Evolutionary conservation across 2,113 vertebrate genomes (phyloP).

Genomic region (Leuciscus idus): DNA sequence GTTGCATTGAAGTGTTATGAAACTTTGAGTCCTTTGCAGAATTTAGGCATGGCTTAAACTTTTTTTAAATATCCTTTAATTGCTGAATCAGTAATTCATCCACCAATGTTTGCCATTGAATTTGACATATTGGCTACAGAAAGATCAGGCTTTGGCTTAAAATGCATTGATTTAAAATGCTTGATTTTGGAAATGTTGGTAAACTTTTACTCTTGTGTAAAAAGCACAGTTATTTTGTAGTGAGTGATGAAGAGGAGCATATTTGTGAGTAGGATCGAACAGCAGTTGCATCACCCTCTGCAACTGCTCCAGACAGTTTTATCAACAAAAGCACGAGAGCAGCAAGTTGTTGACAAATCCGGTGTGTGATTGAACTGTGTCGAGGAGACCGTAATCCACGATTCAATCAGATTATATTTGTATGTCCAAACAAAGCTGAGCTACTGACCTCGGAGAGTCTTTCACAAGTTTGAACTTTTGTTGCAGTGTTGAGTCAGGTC

Average conservation of each 20-base stretch:
- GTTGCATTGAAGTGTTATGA: slow-evolving; percentile 8
- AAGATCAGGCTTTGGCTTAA: not conserved
- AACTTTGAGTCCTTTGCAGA: not conserved
- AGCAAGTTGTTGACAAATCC: slow-evolving; percentile 40
- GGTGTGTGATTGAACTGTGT: slow-evolving; percentile 45
- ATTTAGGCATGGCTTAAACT: not conserved
- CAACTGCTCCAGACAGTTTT: slow-evolving; percentile 10
- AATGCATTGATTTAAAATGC: not conserved
- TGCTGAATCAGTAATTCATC: not conserved
- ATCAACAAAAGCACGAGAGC: not conserved
- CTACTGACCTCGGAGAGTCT: slow-evolving; percentile 32
- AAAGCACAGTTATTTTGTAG: not conserved
- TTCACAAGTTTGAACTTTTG: slow-evolving; percentile 25
- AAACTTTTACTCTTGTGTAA: not conserved
- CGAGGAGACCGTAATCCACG: slow-evolving; percentile 32
- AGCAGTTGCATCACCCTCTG: slow-evolving; percentile 4
- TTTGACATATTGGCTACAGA: not conserved
- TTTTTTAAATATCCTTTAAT: not conserved
- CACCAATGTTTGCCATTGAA: not conserved
- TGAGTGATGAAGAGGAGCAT: not conserved
- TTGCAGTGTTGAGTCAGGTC: slow-evolving; percentile 7
- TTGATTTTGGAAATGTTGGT: not conserved
- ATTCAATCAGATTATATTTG: slow-evolving; percentile 50
- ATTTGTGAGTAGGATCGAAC: not conserved
- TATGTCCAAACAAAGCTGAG: slow-evolving; percentile 27